phyloP scores from a whole-genome alignment of 2,888 invertebrate genomes.

The Sturmia bella region DNA sequence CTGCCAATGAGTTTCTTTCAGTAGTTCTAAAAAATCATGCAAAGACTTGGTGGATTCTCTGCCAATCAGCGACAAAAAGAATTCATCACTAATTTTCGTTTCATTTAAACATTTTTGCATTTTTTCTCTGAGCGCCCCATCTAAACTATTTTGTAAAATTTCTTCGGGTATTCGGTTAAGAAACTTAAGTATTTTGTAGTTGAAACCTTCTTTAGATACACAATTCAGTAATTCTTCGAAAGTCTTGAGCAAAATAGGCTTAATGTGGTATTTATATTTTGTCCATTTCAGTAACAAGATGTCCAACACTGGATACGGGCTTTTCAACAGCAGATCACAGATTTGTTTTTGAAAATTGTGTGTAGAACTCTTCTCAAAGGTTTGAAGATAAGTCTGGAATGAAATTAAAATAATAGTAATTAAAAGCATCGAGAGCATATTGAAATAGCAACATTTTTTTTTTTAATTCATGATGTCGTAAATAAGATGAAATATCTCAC shows the following conservation, averaged over 20 bases:
- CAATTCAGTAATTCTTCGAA: constrained; percentile 52
- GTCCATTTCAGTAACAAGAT: constrained; percentile 57
- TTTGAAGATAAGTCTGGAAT: constrained; percentile 51
- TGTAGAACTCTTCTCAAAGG: constrained; percentile 34
- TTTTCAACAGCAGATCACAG: constrained; percentile 50
- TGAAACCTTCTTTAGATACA: constrained; percentile 52
- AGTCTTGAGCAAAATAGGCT: constrained; percentile 36
- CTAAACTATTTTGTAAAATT: constrained; percentile 70
- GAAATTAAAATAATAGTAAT: no score
- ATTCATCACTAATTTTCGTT: constrained; percentile 62
- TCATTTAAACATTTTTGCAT: constrained; percentile 64
- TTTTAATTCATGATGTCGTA: no score
- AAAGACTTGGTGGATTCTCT: constrained; percentile 73
- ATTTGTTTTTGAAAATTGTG: constrained; percentile 48
- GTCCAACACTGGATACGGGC: constrained; percentile 60
- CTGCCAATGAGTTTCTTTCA: constrained; percentile 68
- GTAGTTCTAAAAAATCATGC: constrained; percentile 68
- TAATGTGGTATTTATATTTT: constrained; percentile 50
- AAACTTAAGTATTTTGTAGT: constrained; percentile 72
- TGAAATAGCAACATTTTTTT: no score
- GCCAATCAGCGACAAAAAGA: constrained; percentile 75
- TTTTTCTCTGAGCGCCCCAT: constrained; percentile 49
- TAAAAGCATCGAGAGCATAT: no score
- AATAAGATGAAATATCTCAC: no score
- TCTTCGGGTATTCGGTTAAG: constrained; percentile 75